Percentiles rank a stretch among this genome's conserved stretches.
phyloP scores from a whole-genome alignment of 2,113 vertebrate species.

The Paramormyrops kingsleyae region DNA sequence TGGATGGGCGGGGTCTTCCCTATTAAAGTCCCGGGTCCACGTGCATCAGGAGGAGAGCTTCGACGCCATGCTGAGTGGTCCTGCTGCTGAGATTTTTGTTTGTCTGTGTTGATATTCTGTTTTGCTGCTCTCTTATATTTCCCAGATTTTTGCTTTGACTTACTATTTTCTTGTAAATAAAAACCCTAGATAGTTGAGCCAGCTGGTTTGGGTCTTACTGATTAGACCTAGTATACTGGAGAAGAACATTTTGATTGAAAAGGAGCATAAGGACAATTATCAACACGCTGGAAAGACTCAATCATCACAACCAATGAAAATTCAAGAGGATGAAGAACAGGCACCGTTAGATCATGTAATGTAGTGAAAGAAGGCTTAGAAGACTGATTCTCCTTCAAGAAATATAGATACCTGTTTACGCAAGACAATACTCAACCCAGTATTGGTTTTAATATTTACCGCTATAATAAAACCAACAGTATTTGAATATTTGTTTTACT shows the following conservation, averaged over 20 bases:
- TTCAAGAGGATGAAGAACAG: neutral
- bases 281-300: neutral
- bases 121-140: no score
- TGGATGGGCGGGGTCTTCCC: no score
- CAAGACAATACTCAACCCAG: neutral
- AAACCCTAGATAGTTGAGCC: no score
- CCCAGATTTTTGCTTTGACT: no score
- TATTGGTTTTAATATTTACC: neutral
- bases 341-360: neutral
- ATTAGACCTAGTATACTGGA: no score
- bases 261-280: neutral
- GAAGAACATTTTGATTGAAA: neutral
- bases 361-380: neutral
- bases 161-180: no score
- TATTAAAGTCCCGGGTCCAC: no score
- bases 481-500: neutral
- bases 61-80: no score
- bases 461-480: neutral
- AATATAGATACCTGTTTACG: neutral
- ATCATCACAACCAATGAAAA: neutral
- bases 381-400: neutral
- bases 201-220: no score
- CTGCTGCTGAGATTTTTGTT: no score
- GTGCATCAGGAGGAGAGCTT: no score
- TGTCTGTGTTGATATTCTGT: no score